A percentile compares a stretch with the other conserved stretches of the same genome.
Evolutionary conservation across 2,113 vertebrate species (phyloP).

Genomic region (Bubo scandiacus): DNA sequence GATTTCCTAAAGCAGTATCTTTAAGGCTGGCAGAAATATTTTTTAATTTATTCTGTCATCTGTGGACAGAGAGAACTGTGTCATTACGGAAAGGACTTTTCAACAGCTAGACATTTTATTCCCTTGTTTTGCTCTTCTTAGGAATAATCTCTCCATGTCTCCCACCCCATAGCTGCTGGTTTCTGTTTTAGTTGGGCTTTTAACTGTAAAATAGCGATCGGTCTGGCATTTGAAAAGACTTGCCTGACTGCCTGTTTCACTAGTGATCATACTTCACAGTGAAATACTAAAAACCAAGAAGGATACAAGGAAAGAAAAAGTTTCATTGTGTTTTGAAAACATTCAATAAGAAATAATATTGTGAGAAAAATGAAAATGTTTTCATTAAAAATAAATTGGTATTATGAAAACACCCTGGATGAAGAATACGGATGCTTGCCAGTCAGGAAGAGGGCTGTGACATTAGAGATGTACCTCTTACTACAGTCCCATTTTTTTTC

Average conservation of each 20-base stretch:
- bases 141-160: neutral
- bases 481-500: neutral
- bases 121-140: neutral
- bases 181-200: neutral
- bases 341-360: neutral
- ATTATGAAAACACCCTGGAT: neutral
- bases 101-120: neutral
- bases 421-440: neutral
- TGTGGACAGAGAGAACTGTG: constrained; percentile 10
- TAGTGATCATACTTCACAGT: neutral
- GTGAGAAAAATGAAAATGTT: neutral
- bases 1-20: constrained; percentile 54
- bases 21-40: constrained; percentile 52
- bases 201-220: neutral
- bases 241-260: neutral
- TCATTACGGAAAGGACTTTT: neutral
- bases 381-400: neutral
- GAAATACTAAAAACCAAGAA: neutral
- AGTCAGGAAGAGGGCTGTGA: neutral
- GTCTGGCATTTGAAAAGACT: neutral
- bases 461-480: too few relatives aligned
- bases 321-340: neutral
- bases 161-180: neutral
- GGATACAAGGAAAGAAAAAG: neutral
- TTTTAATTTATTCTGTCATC: constrained; percentile 64